These are phyloP conservation scores for Hydropsyche betteni DNA, from an alignment of 2,888 invertebrate genomes.

Conservation along the genomic window DNA sequence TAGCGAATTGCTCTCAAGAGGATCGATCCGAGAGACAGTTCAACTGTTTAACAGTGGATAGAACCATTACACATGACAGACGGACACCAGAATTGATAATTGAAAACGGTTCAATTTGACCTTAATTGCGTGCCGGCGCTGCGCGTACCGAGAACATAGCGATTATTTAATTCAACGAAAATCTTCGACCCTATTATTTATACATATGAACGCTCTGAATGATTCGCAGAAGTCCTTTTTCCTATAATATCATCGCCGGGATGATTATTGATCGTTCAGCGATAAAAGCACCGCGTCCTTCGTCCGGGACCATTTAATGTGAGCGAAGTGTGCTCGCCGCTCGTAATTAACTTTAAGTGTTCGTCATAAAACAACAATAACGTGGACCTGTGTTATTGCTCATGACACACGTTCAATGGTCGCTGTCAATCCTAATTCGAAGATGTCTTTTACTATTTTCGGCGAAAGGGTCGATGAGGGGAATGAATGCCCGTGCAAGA, in stretches of 20 bases:
- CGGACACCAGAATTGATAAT: slow-evolving; percentile 8
- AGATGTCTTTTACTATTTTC: background rate
- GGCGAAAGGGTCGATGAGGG: too few relatives aligned
- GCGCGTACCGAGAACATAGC: background rate
- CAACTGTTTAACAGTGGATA: background rate
- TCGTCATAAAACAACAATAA: slow-evolving; percentile 16
- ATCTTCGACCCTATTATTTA: background rate
- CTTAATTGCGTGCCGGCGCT: slow-evolving; percentile 6
- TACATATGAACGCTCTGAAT: too few relatives aligned
- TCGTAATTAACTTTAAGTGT: slow-evolving; percentile 23
- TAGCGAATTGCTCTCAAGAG: too few relatives aligned
- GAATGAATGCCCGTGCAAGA: too few relatives aligned
- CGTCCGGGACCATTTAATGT: background rate
- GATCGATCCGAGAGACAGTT: background rate
- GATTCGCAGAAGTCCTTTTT: too few relatives aligned
- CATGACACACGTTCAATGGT: slow-evolving; percentile 1
- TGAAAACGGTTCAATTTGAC: slow-evolving; percentile 24
- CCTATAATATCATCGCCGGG: too few relatives aligned
- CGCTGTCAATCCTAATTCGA: slow-evolving; percentile 14
- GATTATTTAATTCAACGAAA: slow-evolving; percentile 29
- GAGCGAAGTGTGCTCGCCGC: slow-evolving; percentile 4
- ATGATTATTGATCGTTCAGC: too few relatives aligned
- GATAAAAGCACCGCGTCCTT: background rate
- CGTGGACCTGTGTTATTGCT: slow-evolving; percentile 12
- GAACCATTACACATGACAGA: background rate